Base-by-base conservation (phyloP, 1,140 invertebrate genomes). In the Caligus rogercresseyi region DNA sequence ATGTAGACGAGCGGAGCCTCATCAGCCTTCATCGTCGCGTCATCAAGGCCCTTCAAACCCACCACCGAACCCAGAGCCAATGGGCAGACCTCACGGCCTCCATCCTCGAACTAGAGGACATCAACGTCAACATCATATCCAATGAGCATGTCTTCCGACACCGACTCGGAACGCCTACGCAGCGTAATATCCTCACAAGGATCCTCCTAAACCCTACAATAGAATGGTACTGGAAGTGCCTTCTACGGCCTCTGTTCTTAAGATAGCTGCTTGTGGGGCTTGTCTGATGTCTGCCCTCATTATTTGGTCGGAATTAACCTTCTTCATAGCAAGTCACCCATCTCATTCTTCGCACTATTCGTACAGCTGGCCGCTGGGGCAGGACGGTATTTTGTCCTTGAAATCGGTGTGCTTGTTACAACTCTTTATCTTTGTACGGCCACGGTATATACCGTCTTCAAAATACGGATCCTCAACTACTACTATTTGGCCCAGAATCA, bases 301-400 rank as follows among this genome's bases (percentile, higher is more conserved):
- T 52, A 86, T 99, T 14, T 98, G 95, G 94, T 97, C 92, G 4
- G 96, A 99, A 77, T 83, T 96, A 57, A 94, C 94, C 0, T 98
- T 99, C 73, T 98, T 98, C 74, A 87, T 86, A 68, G 83, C 86
- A 70, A 72, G 74, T 21, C 94, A 1, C 86, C 92, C 18, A 75
- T 99, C 3, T 97, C 93, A 0, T 78, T 98, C 55, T 97, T 98
- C 77, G 95, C 96, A 52, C 80, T 86, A 43, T 87, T 98, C 70
- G 80, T 98, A 1, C 83, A 87, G 68, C 73, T 83, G 54, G 85
- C 89, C 1, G 85, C 83, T 70, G 71, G 74, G 11, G 83, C 81
- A 65, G 90, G 95, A 70, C 87, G 96, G 74, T 98, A 98, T 78
- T 81, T 90, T 66, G 86, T 85, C 58, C 95, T 98, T 69, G 92